Evolutionary conservation across 1,140 invertebrate genomes (phyloP), one percentile per base, ranked within the genome.

Genomic region (Solenopsis invicta): DNA sequence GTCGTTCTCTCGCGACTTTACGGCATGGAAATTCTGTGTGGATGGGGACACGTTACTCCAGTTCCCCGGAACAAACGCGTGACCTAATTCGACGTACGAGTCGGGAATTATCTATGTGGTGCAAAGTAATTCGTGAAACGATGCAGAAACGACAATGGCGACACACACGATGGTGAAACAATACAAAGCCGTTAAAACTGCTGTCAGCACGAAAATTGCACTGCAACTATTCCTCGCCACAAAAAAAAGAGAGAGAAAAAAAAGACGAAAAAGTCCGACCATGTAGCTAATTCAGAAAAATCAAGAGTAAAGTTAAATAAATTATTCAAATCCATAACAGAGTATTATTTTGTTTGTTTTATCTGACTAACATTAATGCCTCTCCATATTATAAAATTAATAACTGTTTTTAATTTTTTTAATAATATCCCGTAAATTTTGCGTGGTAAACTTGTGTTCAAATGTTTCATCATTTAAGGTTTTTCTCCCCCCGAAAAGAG

Each of bases 111-210:
- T 52, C 24, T 84, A 50, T 41, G 50, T 41, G 54, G 18, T 21
- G 69, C 69, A 41, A 75, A 84, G 45, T 84, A 75, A 84, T 82
- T 82, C 80, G 37, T 56, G 67, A 41, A 74, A 74, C 80, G 80
- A 82, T 37, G 54, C 48, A 37, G 80, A 74, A 84, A 48, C 24
- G 80, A 74, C 54, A 61, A 76, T 76, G 54, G 37, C 56, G 54
- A 61, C 34, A 61, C 61, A 29, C 45, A 13, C 48, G n/a, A 12
- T 16, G n/a, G 78, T 18, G 13, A 34, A 56, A 41, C 18, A 50
- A 56, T 45, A 45, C 16, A 34, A 66, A 34, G n/a, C 13, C 48
- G 24, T 24, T 74, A 84, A 61, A 74, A 74, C 24, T 72, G 24
- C 29, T 24, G 41, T 13, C 29, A 13, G 24, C 37, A n/a, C 37